These are phyloP conservation scores for Oasisia sp. DNA, from an alignment of 2,888 invertebrate species.

Conservation along the genomic window DNA sequence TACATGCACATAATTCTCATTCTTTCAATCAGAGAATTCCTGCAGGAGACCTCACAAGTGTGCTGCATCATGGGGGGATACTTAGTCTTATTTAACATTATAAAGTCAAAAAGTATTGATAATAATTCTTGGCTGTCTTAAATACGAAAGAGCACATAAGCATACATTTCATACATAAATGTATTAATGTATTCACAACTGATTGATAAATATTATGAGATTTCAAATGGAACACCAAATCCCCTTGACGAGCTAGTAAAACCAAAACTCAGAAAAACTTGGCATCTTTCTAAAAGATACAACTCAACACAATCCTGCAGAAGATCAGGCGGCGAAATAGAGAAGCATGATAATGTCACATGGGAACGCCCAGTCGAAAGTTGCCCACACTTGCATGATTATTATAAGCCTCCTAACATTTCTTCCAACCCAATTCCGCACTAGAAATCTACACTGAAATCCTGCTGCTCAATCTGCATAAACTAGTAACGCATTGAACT, in stretches of 20 bases:
- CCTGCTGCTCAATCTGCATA: background rate
- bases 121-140: background rate
- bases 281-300: background rate
- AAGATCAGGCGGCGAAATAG: background rate
- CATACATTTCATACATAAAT: background rate
- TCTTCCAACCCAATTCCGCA: background rate
- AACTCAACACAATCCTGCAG: background rate
- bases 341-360: background rate
- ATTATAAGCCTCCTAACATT: background rate
- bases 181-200: background rate
- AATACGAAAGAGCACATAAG: background rate
- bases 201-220: background rate
- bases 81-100: background rate
- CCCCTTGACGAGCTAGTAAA: background rate
- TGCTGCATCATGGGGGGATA: background rate
- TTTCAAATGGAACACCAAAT: background rate
- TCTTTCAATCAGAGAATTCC: background rate
- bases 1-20: background rate
- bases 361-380: background rate
- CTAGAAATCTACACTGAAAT: background rate
- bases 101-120: background rate
- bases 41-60: background rate
- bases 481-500: background rate
- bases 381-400: background rate
- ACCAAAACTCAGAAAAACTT: background rate